phyloP scores from a whole-genome alignment of 2,113 vertebrate species.

The Corapipo altera region DNA sequence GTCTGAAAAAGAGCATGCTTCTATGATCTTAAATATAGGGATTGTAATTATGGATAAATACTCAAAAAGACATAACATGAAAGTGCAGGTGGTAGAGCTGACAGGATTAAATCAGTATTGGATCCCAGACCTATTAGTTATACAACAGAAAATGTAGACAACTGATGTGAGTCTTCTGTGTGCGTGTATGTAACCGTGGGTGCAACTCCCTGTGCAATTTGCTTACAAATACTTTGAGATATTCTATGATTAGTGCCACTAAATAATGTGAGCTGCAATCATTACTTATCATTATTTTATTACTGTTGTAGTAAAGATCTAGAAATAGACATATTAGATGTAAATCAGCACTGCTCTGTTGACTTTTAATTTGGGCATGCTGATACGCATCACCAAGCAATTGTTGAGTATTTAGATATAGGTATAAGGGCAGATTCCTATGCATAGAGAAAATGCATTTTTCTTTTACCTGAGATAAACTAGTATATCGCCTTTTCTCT shows the following conservation, averaged over 20 bases:
- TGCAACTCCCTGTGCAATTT: not conserved
- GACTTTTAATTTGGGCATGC: conserved; percentile 2
- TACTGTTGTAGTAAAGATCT: not conserved
- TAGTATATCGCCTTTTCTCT: not conserved
- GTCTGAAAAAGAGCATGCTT: not conserved
- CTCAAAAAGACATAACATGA: not conserved
- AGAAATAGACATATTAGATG: not conserved
- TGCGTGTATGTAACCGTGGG: not conserved
- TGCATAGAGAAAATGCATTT: not conserved
- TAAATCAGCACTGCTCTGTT: not conserved
- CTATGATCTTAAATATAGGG: not conserved
- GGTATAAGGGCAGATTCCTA: not conserved
- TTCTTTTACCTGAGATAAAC: not conserved
- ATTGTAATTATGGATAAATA: not conserved
- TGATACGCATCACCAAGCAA: not conserved
- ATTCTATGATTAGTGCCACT: not conserved
- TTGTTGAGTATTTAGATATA: not conserved
- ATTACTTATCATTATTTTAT: not conserved
- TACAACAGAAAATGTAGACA: not conserved
- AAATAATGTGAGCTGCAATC: not conserved
- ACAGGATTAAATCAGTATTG: not conserved
- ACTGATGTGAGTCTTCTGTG: not conserved
- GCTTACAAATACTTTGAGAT: not conserved
- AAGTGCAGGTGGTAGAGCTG: not conserved
- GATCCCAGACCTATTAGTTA: not conserved